Base-by-base conservation (phyloP, 2,113 vertebrate species). In the Pygoscelis adeliae region DNA sequence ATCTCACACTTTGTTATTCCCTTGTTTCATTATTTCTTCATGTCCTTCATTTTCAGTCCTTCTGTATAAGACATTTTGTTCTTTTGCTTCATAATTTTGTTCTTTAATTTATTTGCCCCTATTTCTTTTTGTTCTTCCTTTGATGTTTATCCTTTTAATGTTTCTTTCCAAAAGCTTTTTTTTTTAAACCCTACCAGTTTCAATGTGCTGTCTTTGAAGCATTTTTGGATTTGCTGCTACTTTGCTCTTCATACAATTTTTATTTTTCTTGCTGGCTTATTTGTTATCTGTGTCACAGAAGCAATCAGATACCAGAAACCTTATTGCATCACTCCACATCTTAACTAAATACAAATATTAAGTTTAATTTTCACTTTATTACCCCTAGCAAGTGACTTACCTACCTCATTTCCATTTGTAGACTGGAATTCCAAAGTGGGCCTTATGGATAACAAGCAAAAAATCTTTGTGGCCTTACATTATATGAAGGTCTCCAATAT, bases 111-210 rank as follows among this genome's bases (percentile, higher is more conserved):
- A 83, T 90, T 86, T 93, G 38, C 82, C 44, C 47, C 16, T 5
- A 44, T 89, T 93, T 91, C 27, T 38, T 91, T 96, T 94, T 83
- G 62, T 78, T 93, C 70, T 92, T 69, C 62, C 71, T 97, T 95
- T 97, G 94, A 96, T 94, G 82, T 86, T 93, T 80, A 90, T 83
- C 44, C 89, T 96, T 95, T 90, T 90, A 93, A 94, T 67, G 72
- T 85, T 30, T 90, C 66, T 52, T 93, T 62, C 36, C 49, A 83
- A 90, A 91, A 63, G 26, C 16, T n/a, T 63, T 77, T 53, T 53
- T 29, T 67, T 83, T 78, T 29, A 56, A 91, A 53, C 38, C 11
- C 38, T 65, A 55, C 23, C 38, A 79, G 53, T 90, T 93, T 86
- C 80, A 36, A 20, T 23, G 52, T 30, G 23, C 23, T 78, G 30